Conservation (phyloP, 2,797 vertebrate species). For the Malacoraja senta region DNA sequence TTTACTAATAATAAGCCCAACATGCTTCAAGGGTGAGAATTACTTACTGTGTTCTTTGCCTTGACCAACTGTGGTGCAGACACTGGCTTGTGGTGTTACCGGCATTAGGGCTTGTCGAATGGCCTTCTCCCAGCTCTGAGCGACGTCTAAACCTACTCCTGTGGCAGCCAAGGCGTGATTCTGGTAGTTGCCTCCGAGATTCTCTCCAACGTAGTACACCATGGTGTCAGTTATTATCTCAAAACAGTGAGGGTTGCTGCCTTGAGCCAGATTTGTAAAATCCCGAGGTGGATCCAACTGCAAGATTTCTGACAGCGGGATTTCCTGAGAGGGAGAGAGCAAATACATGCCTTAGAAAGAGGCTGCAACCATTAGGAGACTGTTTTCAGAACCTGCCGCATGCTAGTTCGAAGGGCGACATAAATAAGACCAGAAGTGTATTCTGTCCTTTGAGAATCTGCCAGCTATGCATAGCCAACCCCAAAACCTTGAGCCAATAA, state of each 20-base stretch:
- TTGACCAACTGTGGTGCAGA: conserved; percentile 74
- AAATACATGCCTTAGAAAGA: conserved; percentile 17
- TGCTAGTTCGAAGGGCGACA: not conserved
- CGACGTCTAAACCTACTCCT: conserved; percentile 85
- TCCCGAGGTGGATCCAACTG: conserved; percentile 80
- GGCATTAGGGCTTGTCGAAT: conserved; percentile 97
- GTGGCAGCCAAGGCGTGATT: conserved; percentile 80
- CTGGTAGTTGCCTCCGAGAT: conserved; percentile 75
- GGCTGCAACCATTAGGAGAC: conserved; percentile 1
- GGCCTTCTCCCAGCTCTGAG: conserved; percentile 93
- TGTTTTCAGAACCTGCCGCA: conserved; percentile 12
- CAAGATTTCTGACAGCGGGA: conserved; percentile 95
- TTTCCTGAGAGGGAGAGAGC: conserved; percentile 68
- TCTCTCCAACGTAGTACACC: conserved; percentile 96
- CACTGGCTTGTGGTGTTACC: conserved; percentile 86
- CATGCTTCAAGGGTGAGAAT: not conserved
- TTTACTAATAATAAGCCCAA: no score
- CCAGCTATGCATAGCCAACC: conserved; percentile 15
- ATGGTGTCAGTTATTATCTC: conserved; percentile 95
- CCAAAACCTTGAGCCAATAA: conserved; percentile 30
- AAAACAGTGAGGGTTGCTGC: conserved; percentile 93
- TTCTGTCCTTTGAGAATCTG: conserved; percentile 22
- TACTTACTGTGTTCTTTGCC: conserved; percentile 92
- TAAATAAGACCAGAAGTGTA: conserved; percentile 31
- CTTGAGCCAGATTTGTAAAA: conserved; percentile 75